Conservation (phyloP, 2,113 vertebrate genomes). For the Gymnobelideus leadbeateri region DNA sequence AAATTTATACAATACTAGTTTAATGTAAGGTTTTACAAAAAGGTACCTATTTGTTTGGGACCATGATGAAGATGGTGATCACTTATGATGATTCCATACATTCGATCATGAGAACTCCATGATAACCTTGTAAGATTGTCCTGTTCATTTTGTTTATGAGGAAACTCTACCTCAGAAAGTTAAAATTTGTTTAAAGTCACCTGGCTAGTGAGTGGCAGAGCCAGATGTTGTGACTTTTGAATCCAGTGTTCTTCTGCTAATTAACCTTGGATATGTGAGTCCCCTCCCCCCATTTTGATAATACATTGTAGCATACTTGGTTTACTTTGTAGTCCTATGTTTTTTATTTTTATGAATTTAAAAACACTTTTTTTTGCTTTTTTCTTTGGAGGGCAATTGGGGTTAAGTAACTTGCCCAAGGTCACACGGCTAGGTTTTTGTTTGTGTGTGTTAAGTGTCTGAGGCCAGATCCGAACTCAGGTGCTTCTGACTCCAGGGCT, state of each 20-base stretch:
- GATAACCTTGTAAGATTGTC: background rate
- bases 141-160: background rate
- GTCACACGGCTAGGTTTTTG: no score
- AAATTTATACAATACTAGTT: background rate
- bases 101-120: background rate
- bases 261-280: background rate
- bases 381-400: no score
- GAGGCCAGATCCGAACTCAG: no score
- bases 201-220: background rate
- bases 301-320: background rate
- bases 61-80: background rate
- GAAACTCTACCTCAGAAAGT: background rate
- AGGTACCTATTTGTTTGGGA: background rate
- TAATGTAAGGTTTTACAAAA: background rate
- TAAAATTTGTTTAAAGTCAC: background rate
- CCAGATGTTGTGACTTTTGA: background rate
- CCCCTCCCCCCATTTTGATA: background rate
- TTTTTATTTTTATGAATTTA: background rate
- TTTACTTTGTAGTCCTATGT: background rate
- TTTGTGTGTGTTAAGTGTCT: no score
- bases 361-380: background rate
- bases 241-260: background rate
- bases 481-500: no score
- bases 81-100: background rate
- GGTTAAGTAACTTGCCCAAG: no score